Evolutionary conservation across 1,140 invertebrate species (phyloP).

Genomic region (Sminthurinus signatus): DNA sequence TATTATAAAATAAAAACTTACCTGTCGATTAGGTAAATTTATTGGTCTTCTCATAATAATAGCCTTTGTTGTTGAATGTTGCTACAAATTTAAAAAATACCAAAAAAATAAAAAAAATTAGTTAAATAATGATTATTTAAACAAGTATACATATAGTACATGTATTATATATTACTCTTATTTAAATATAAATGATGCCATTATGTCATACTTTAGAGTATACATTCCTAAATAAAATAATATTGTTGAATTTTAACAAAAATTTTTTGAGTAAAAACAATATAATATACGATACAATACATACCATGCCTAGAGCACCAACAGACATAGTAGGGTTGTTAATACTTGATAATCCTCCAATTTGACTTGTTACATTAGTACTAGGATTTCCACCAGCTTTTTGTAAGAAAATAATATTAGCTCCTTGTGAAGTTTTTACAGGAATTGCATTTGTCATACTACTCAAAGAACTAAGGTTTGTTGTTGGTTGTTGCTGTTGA

Average conservation of each 20-base stretch:
- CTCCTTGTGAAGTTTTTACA: conserved; percentile 12
- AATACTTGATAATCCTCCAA: too few relatives aligned
- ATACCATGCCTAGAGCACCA: too few relatives aligned
- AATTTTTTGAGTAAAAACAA: background rate
- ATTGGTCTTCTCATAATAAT: conserved; percentile 29
- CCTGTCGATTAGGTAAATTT: conserved; percentile 30
- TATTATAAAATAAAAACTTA: conserved; percentile 1
- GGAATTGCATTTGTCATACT: conserved; percentile 2
- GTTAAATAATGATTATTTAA: background rate
- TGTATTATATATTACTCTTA: background rate
- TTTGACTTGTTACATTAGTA: background rate
- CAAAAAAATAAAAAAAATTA: background rate
- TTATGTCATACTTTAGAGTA: background rate
- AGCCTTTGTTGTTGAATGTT: conserved; percentile 13
- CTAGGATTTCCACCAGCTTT: conserved; percentile 2
- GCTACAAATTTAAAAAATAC: conserved; percentile 9
- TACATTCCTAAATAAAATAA: background rate
- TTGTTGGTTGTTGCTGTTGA: conserved; percentile 4
- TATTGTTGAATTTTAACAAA: background rate
- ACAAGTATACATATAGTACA: background rate
- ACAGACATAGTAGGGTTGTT: too few relatives aligned
- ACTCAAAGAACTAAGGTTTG: background rate
- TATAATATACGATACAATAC: too few relatives aligned
- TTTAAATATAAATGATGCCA: background rate
- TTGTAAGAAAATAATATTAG: conserved; percentile 27